A percentile compares a stretch with the other conserved stretches of the same genome.
These are phyloP conservation scores for Cyrtodaria siliqua DNA, from an alignment of 2,888 invertebrate species.

Conservation along the genomic window DNA sequence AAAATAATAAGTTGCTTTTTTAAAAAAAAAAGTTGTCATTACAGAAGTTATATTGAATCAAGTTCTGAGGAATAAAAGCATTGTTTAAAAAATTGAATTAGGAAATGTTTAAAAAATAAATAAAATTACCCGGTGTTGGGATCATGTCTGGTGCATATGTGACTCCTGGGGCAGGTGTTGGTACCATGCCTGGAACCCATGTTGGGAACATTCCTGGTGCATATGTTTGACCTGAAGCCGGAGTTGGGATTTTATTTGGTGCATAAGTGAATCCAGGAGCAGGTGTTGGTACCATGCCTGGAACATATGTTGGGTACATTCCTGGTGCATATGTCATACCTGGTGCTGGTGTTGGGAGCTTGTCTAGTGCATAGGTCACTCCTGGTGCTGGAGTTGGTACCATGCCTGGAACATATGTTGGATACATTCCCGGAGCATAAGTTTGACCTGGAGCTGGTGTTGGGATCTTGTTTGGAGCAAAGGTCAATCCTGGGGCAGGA, in stretches of 20 bases:
- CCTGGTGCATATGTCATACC: conserved; percentile 63
- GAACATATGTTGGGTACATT: conserved; percentile 61
- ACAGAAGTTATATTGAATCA: too few species aligned
- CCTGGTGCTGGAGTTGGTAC: conserved; percentile 63
- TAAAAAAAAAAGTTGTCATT: too few species aligned
- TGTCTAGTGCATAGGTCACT: conserved; percentile 52
- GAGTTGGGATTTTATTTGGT: conserved; percentile 56
- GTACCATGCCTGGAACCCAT: conserved; percentile 52
- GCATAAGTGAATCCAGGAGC: conserved; percentile 60
- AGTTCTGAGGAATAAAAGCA: too few species aligned
- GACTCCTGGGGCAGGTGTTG: conserved; percentile 56
- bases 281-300: conserved; percentile 61
- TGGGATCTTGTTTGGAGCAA: conserved; percentile 57
- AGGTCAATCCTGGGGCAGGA: conserved; percentile 57
- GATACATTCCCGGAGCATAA: conserved; percentile 55
- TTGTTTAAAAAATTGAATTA: too few species aligned
- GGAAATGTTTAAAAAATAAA: too few species aligned
- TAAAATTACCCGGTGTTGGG: conserved; percentile 37
- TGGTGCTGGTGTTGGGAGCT: conserved; percentile 60
- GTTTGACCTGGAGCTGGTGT: conserved; percentile 64
- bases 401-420: conserved; percentile 53
- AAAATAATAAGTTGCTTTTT: too few species aligned
- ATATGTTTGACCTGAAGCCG: conserved; percentile 52
- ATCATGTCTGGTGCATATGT: conserved; percentile 54
- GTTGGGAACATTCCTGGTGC: conserved; percentile 55